Evolutionary conservation across 2,888 invertebrate species (phyloP).

Genomic region (Ophonus ardosiacus): DNA sequence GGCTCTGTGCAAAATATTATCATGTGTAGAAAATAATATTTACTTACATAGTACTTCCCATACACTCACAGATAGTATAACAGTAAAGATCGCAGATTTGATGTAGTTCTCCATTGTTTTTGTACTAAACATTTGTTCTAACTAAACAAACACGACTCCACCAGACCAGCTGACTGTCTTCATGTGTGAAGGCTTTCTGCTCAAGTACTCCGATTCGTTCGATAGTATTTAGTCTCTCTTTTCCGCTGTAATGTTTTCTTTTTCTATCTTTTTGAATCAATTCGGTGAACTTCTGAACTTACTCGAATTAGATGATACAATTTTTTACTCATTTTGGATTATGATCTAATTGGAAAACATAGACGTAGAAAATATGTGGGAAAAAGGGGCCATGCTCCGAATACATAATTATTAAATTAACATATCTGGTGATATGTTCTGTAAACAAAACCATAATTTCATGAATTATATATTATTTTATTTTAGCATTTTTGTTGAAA

Average conservation of each 20-base stretch:
- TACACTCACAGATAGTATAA: slow-evolving; percentile 25
- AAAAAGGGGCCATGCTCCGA: slow-evolving; percentile 6
- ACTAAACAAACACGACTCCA: slow-evolving; percentile 2
- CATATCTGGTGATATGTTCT: neutral
- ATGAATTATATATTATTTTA: slow-evolving; percentile 19
- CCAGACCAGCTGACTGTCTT: slow-evolving; percentile 43
- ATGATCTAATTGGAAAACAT: slow-evolving; percentile 11
- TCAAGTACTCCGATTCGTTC: slow-evolving; percentile 21
- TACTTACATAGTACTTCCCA: slow-evolving; percentile 58
- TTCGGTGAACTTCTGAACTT: slow-evolving; percentile 29
- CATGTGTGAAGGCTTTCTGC: slow-evolving; percentile 37
- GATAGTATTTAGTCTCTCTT: slow-evolving; percentile 18
- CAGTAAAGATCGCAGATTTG: slow-evolving; percentile 49
- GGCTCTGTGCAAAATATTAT: slow-evolving; percentile 21
- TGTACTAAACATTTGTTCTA: slow-evolving; percentile 4
- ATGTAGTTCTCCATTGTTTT: slow-evolving; percentile 50
- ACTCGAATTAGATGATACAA: slow-evolving; percentile 2
- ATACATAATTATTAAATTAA: slow-evolving; percentile 24
- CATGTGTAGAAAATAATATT: neutral
- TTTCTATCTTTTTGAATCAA: slow-evolving; percentile 14
- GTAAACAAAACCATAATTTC: slow-evolving; percentile 1
- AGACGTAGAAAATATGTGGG: neutral
- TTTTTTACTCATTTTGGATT: slow-evolving; percentile 7
- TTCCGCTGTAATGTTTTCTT: neutral
- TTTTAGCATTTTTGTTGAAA: neutral